A percentile compares a stretch with the other conserved stretches of the same genome.
These are phyloP conservation scores for Ernsta delagoae DNA, from an alignment of 2,888 invertebrate species.

Conservation along the genomic window DNA sequence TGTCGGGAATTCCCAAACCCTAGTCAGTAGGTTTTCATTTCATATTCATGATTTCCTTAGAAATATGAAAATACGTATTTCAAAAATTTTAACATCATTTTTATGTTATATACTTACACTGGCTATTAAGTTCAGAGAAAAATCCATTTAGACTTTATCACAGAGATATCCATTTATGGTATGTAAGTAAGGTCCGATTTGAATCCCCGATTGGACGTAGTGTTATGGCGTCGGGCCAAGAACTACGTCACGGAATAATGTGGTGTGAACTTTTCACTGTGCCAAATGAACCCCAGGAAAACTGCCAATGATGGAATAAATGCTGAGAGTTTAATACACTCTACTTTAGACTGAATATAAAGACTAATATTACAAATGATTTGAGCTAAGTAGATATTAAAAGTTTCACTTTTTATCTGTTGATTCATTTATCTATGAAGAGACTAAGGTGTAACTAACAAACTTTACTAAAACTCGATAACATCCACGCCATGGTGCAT, in stretches of 20 bases:
- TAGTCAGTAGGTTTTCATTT: too few species aligned
- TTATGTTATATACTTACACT: not conserved
- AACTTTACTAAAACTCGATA: too few species aligned
- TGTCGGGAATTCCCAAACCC: too few species aligned
- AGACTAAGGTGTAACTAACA: too few species aligned
- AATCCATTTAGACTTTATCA: conserved; percentile 33
- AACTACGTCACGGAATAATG: conserved; percentile 63
- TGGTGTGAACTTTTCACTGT: conserved; percentile 71
- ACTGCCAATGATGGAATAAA: conserved; percentile 50
- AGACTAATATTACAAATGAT: too few species aligned
- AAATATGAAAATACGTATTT: too few species aligned
- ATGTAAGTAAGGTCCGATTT: conserved; percentile 47
- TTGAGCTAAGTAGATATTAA: too few species aligned
- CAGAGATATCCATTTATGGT: conserved; percentile 50
- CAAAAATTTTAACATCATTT: too few species aligned
- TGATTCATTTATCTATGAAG: too few species aligned
- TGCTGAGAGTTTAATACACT: conserved; percentile 40
- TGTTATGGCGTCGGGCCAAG: conserved; percentile 67
- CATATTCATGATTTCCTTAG: too few species aligned
- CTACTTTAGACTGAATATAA: conserved; percentile 20
- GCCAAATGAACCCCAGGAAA: conserved; percentile 70
- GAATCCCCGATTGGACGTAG: conserved; percentile 46
- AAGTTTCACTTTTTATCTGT: too few species aligned
- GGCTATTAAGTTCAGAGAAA: conserved; percentile 2
- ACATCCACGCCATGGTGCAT: too few species aligned